A percentile compares a stretch with the other conserved stretches of the same genome.
Evolutionary conservation across 35 echinoderm and acorn worm genomes (phyloP).

Genomic region (Ophioderma brevispina): DNA sequence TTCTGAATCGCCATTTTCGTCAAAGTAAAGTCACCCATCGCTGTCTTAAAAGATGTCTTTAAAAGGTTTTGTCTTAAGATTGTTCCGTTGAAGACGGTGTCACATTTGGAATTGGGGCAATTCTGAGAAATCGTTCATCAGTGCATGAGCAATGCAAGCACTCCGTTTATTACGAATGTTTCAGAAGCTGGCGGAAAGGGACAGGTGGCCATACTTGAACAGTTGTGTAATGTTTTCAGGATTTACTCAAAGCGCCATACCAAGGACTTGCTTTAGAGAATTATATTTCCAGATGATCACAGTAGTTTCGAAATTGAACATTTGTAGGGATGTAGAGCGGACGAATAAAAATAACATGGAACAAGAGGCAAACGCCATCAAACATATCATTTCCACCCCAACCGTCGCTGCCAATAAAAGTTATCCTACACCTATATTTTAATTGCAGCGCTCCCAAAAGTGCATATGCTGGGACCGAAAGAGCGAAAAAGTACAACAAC

Average conservation of each 20-base stretch:
- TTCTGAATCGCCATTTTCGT: constrained; percentile 23
- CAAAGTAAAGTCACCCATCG: constrained; percentile 10
- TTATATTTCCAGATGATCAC: background rate
- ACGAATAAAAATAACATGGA: background rate
- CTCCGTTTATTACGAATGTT: constrained; percentile 33
- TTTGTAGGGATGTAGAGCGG: constrained; percentile 10
- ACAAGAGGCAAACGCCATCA: background rate
- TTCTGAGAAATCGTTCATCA: background rate
- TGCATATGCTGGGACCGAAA: no score
- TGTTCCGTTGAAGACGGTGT: background rate
- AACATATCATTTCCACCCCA: background rate
- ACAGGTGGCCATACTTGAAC: background rate
- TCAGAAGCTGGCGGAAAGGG: constrained; percentile 9
- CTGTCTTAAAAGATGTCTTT: background rate
- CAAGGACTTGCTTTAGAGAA: background rate
- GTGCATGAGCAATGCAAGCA: constrained; percentile 40
- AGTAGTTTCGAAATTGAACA: constrained; percentile 17
- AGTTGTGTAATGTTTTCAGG: background rate
- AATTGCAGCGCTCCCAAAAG: background rate
- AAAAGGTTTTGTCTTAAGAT: constrained; percentile 13
- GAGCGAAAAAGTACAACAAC: no score
- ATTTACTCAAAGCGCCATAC: background rate
- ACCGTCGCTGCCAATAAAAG: background rate
- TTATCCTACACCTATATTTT: background rate
- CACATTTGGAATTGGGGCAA: background rate